These are phyloP conservation scores for Sinohyriopsis cumingii DNA, from an alignment of 2,888 invertebrate species.

Conservation along the genomic window DNA sequence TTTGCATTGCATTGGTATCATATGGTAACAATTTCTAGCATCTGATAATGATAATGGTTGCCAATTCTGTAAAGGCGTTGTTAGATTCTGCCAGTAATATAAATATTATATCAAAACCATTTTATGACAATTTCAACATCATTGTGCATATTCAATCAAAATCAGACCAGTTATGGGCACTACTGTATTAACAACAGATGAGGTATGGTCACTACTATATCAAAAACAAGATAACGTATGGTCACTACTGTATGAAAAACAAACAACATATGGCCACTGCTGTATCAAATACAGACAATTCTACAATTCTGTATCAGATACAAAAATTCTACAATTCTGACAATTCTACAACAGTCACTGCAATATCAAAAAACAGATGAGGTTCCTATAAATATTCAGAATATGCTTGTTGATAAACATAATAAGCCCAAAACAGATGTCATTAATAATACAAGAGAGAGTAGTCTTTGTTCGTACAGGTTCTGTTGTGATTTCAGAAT, in stretches of 20 bases:
- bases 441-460: no score
- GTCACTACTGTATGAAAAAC: no score
- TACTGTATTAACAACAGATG: no score
- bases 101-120: conserved; percentile 11
- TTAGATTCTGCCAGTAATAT: conserved; percentile 19
- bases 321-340: no score
- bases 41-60: conserved; percentile 5
- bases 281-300: no score
- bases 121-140: conserved; percentile 11
- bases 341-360: no score
- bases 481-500: conserved; percentile 32
- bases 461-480: conserved; percentile 13
- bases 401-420: conserved; percentile 20
- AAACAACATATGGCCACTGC: no score
- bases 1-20: background rate
- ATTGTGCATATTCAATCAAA: background rate
- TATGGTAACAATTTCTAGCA: conserved; percentile 10
- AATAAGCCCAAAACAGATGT: conserved; percentile 5
- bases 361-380: background rate
- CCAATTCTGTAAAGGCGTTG: conserved; percentile 9
- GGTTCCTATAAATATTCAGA: conserved; percentile 21
- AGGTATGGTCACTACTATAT: no score
- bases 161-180: no score
- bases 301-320: no score
- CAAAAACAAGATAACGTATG: no score